Base-by-base conservation (phyloP, 2,113 vertebrate species). In the Varanus komodoensis region DNA sequence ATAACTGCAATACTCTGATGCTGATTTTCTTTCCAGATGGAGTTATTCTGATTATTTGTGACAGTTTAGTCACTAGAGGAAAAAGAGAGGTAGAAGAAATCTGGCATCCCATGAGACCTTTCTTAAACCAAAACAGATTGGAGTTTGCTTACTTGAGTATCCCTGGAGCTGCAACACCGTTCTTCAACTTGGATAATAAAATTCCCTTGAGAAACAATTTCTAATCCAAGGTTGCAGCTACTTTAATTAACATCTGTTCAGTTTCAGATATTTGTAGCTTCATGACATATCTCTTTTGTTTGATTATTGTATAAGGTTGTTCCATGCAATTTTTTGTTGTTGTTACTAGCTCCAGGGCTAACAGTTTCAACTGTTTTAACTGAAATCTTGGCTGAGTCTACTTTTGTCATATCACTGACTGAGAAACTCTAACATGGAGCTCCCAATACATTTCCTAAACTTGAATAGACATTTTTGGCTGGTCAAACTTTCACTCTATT, bases 211-310 rank as follows among this genome's bases (percentile, higher is more conserved):
- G 96, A 95, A 93, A 94, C 84, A 86, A 67, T 93, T 85, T 95
- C 89, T 94, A 87, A 88, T 93, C 52, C 94, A 93, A 81, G 91
- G 74, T 89, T 95, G 88, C 89, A 91, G 29, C 82, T 78, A 34
- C 21, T 87, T 92, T 93, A 87, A 95, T 96, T 92, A 95, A 68
- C 94, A 96, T 94, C 94, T 96, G 95, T 90, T 94, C 89, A 82
- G 87, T 95, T 94, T 94, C 94, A 94, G 94, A 94, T 95, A 95
- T 15, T 81, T 91, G 85, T 68, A 93, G 94, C 84, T 82, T 75
- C 86, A 38, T 29, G 89, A 89, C 90, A 94, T n/a, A 78, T 93
- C 34, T 29, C 69, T 90, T 92, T 92, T 93, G 80, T 89, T 92
- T 93, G 81, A 86, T 95, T 91, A 44, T 50, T 8, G 0, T 61